Conservation (phyloP, 2,113 vertebrate genomes). For the Clarias gariepinus region DNA sequence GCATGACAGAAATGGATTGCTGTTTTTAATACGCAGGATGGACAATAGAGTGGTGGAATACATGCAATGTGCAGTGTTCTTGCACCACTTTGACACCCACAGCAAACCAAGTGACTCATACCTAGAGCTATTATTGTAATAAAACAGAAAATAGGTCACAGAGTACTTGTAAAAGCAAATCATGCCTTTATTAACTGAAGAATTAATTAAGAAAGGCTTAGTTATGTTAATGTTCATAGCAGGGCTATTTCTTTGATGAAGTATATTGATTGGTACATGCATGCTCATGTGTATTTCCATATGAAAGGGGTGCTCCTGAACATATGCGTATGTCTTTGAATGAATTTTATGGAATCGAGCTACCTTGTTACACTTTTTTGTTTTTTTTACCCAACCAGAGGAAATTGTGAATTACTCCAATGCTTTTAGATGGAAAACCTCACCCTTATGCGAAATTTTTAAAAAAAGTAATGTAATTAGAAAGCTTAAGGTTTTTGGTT, state of each 20-base stretch:
- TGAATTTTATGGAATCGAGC: background rate
- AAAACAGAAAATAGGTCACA: background rate
- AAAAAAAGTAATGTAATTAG: constrained; percentile 8
- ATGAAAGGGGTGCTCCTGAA: background rate
- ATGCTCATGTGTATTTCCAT: background rate
- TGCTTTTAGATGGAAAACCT: background rate
- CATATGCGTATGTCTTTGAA: background rate
- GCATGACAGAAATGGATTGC: background rate
- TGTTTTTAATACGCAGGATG: background rate
- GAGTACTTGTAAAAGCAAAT: background rate
- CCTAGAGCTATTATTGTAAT: constrained; percentile 15
- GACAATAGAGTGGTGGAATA: background rate
- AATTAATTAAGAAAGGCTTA: background rate
- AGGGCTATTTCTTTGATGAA: background rate
- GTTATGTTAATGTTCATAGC: background rate
- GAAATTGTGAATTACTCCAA: constrained; percentile 10
- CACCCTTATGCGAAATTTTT: no score
- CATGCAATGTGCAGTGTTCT: background rate
- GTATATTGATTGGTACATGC: background rate
- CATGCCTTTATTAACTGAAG: background rate
- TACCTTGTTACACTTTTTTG: background rate
- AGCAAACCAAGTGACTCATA: background rate
- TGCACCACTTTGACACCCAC: constrained; percentile 4
- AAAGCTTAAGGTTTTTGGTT: background rate
- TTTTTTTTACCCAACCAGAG: background rate